Evolutionary conservation across 2,797 vertebrate genomes (phyloP).

Genomic region (Ispidina lecontei): DNA sequence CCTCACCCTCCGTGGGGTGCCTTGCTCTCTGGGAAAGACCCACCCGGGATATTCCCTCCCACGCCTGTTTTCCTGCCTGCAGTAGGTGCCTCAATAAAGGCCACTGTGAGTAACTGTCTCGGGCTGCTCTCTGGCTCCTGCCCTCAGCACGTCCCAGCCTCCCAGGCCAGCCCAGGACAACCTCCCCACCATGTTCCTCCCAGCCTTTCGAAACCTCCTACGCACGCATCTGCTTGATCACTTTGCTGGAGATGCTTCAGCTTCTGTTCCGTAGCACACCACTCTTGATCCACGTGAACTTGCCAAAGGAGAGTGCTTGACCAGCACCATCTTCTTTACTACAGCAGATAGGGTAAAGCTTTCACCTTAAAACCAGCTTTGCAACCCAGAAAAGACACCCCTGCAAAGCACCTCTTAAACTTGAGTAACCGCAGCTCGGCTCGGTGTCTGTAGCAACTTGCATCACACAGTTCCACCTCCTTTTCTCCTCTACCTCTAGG

Average conservation of each 20-base stretch:
- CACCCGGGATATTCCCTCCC: neutral
- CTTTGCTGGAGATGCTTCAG: neutral
- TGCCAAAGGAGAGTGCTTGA: neutral
- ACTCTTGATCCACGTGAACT: neutral
- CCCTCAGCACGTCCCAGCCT: accelerated
- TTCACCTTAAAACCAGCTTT: neutral
- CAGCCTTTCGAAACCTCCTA: neutral
- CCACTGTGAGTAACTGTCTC: neutral
- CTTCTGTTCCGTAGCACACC: neutral
- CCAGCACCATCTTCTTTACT: neutral
- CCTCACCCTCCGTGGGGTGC: neutral
- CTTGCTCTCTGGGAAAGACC: neutral
- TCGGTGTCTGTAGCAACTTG: neutral
- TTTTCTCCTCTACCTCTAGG: neutral
- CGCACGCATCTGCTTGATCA: neutral
- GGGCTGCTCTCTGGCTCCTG: neutral
- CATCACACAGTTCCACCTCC: neutral
- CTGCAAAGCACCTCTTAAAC: neutral
- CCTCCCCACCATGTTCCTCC: accelerated
- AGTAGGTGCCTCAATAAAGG: neutral
- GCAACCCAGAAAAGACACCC: neutral
- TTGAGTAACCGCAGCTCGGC: neutral
- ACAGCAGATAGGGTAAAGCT: neutral
- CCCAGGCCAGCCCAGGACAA: neutral
- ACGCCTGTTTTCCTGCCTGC: neutral